These are phyloP conservation scores for Brienomyrus brachyistius DNA, from an alignment of 2,113 vertebrate genomes.

Conservation along the genomic window DNA sequence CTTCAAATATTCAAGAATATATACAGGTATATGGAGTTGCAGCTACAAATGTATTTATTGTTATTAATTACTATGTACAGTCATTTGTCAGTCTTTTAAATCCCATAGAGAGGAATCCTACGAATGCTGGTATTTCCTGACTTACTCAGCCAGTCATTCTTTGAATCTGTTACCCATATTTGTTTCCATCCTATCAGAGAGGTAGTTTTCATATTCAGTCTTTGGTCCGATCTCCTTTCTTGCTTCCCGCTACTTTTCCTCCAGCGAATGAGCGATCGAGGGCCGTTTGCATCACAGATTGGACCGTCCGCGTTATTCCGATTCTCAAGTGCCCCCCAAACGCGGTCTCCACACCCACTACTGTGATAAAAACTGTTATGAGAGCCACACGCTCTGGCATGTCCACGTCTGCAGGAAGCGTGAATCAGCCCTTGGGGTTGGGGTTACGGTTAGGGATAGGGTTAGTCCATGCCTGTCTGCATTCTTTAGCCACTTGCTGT, in stretches of 20 bases:
- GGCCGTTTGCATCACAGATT: neutral
- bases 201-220: neutral
- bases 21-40: neutral
- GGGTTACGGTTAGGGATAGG: neutral
- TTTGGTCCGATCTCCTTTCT: neutral
- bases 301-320: neutral
- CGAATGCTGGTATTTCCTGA: neutral
- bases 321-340: neutral
- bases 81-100: neutral
- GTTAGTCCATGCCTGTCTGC: neutral
- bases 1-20: neutral
- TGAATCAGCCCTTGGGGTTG: neutral
- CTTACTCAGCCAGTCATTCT: neutral
- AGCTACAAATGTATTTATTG: neutral
- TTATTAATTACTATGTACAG: neutral
- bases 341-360: neutral
- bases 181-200: neutral
- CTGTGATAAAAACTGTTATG: neutral
- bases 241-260: neutral
- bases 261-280: neutral
- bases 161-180: neutral
- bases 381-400: neutral
- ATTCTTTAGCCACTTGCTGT: neutral
- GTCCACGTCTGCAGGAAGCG: neutral
- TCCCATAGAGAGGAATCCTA: neutral